Base-by-base conservation (phyloP, 2,888 invertebrate genomes). In the Drosophila maculinotata region DNA sequence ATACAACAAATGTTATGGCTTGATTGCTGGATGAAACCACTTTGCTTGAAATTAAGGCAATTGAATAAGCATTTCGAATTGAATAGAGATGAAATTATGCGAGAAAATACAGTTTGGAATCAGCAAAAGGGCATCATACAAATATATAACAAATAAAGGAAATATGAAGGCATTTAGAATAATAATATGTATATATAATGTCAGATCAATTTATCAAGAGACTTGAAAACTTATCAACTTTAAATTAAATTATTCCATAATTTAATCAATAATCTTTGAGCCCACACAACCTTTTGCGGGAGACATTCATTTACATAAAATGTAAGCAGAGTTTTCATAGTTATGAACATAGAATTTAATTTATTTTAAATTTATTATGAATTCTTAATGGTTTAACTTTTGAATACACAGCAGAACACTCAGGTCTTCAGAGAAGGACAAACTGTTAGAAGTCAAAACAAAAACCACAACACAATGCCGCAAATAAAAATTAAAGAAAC, bases 1-100 rank as follows among this genome's bases (percentile, higher is more conserved):
- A 33, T 41, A 59, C n/a, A n/a, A 39, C 38, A 60, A 65, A 59
- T 73, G 69, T 60, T 65, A 74, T 73, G 28, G 39, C 30, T 26
- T 56, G 58, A 72, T 44, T 49, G 45, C 35, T 25, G 26, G 26
- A 38, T 44, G 63, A 56, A 48, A 52, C 52, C 73, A 73, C 47
- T 73, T 59, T 64, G 41, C 38, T 42, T 23, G 14, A 58, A 48
- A 51, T 41, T 49, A 64, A 52, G 65, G 38, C 64, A 69, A 73
- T 72, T 65, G 52, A 69, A 64, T 64, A 38, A 39, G 23, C 64
- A 23, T 58, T 49, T 35, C 35, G 7, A 39, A 39, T 42, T 48
- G 28, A 49, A 17, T 33, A 28, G 51, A 36, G 36, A 14, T 48
- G 25, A 25, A 30, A 38, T 41, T 12, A 26, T 51, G 26, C 12